Conservation (phyloP, 2,113 vertebrate species). For the Bubo bubo region DNA sequence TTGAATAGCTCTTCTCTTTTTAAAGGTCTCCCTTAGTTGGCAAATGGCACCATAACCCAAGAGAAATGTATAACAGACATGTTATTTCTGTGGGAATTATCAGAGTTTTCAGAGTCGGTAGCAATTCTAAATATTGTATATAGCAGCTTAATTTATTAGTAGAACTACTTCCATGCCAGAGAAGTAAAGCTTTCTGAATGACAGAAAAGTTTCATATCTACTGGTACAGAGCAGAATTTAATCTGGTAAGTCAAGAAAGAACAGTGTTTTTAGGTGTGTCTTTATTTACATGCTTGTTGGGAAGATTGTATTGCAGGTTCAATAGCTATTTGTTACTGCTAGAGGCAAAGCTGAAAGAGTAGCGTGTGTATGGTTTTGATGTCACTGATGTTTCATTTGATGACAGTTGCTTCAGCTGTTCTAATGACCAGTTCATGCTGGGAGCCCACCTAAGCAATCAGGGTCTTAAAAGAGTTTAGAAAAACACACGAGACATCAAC, state of each 20-base stretch:
- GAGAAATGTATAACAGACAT: constrained; percentile 42
- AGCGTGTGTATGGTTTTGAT: neutral
- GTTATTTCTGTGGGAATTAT: constrained; percentile 25
- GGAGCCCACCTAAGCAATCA: neutral
- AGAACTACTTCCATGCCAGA: neutral
- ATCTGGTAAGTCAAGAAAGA: neutral
- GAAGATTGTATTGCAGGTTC: neutral
- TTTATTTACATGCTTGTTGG: neutral
- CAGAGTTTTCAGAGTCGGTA: neutral
- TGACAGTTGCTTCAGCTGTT: neutral
- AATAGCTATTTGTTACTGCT: neutral
- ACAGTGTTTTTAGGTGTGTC: neutral
- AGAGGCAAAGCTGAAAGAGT: neutral
- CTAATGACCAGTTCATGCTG: neutral
- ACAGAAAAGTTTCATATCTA: neutral
- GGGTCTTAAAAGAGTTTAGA: neutral
- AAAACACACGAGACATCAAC: neutral
- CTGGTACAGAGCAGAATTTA: neutral
- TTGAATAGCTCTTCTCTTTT: constrained; percentile 24
- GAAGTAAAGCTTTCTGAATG: neutral
- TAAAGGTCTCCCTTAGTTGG: constrained; percentile 44
- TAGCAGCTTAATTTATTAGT: constrained; percentile 2
- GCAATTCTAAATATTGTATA: neutral
- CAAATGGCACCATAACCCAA: constrained; percentile 37
- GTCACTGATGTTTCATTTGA: neutral